Percentiles rank a stretch among this genome's conserved stretches.
Conservation (phyloP, 1,140 invertebrate genomes). For the Ruditapes philippinarum region DNA sequence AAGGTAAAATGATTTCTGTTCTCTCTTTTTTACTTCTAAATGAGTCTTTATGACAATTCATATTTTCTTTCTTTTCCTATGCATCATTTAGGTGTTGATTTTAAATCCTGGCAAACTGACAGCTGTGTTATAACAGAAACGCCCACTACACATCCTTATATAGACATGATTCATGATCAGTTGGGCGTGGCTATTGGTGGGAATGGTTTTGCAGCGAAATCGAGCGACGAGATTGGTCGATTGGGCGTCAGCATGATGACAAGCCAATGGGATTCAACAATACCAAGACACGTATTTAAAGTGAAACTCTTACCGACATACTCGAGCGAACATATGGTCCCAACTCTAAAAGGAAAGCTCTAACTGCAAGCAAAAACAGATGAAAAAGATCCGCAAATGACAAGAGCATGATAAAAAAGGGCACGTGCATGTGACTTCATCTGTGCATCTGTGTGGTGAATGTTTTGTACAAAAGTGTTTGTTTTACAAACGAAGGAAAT, state of each 20-base stretch:
- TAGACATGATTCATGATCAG: constrained; percentile 57
- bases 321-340: not conserved
- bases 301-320: not conserved
- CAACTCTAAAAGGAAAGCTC: not conserved
- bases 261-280: constrained; percentile 7
- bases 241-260: constrained; percentile 63
- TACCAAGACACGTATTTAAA: constrained; percentile 14
- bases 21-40: no score
- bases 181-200: constrained; percentile 63
- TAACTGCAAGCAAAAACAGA: no score
- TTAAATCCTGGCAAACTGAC: constrained; percentile 22
- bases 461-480: no score
- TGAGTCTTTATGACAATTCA: no score
- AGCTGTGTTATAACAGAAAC: constrained; percentile 62
- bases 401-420: no score
- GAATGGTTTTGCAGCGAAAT: constrained; percentile 64
- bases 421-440: no score
- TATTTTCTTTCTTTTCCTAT: no score
- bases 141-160: constrained; percentile 56
- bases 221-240: constrained; percentile 68
- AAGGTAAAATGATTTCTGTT: no score
- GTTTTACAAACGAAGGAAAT: no score
- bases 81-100: not conserved
- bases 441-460: no score
- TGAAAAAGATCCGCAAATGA: no score